Evolutionary conservation across 2,797 vertebrate species (phyloP).

Genomic region (Sphenodon punctatus): DNA sequence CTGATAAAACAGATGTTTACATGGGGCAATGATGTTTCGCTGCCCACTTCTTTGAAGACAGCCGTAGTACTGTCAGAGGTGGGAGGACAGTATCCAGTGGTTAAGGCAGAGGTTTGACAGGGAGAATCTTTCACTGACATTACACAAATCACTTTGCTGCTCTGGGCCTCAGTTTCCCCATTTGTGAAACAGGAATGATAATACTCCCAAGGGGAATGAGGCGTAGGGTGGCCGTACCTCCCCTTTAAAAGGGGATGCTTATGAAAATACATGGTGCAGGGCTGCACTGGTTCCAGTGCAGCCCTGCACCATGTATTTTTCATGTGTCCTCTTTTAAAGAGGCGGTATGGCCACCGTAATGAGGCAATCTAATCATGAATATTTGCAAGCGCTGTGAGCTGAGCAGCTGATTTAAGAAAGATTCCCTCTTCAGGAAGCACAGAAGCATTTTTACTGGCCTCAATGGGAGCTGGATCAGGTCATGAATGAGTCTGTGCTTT

Average conservation of each 20-base stretch:
- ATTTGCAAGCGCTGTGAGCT: too few species aligned
- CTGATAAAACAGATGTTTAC: not conserved
- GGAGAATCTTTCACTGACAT: not conserved
- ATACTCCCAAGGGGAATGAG: not conserved
- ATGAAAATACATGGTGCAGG: too few species aligned
- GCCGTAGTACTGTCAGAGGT: not conserved
- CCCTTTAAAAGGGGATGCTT: too few species aligned
- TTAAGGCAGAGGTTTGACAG: not conserved
- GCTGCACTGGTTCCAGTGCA: too few species aligned
- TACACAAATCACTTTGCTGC: fast-evolving
- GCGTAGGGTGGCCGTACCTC: too few species aligned
- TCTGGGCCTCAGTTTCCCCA: too few species aligned
- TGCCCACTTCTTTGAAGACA: not conserved
- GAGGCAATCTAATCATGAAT: not conserved
- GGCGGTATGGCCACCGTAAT: too few species aligned
- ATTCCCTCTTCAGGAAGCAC: too few species aligned
- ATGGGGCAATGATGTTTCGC: not conserved
- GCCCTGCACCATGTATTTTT: too few species aligned
- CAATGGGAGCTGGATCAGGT: not conserved
- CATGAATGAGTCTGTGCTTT: not conserved
- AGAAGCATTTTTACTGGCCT: not conserved
- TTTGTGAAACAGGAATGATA: not conserved
- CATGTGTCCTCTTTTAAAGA: too few species aligned
- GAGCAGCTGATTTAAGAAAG: too few species aligned
- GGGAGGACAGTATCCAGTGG: not conserved